Evolutionary conservation across 2,888 invertebrate genomes (phyloP), one percentile per base, ranked within the genome.

Genomic region (Trichopria drosophilae): DNA sequence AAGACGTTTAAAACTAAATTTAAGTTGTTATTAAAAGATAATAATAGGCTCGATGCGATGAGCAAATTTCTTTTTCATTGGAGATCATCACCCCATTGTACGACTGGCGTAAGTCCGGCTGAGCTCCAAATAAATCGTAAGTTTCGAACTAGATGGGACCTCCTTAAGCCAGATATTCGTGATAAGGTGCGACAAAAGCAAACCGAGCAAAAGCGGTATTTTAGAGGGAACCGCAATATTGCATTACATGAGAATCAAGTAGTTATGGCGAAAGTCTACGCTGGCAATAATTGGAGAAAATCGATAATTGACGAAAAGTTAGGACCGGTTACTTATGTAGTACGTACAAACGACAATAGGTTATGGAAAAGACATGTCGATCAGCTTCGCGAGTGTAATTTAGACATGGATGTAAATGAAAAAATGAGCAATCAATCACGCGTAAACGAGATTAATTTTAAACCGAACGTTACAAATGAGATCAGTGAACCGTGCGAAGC

Each of bases 331-430:
- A 48, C 57, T 5, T 59, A 53, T 43, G n/a, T 15, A 6, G 48
- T 57, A 7, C 15, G 88, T 0, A 86, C 85, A 70, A 86, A 89
- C 32, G 84, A 84, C 1, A 87, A 87, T 39, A 84, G 84, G 7
- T 84, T 84, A 2, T 89, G 87, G 23, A 85, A 86, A 77, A 88
- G 88, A 70, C 86, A 85, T 39, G 88, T 82, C 64, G 84, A 80
- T 57, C 87, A 84, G 12, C 13, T 55, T 9, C 32, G 28, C 13
- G 18, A 51, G 10, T 51, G 51, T 42, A 46, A 47, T 39, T 24
- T 39, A 13, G 3, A 34, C n/a, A 37, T n/a, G n/a, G n/a, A n/a
- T n/a, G n/a, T n/a, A n/a, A n/a, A n/a, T n/a, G n/a, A n/a, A n/a
- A n/a, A n/a, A n/a, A n/a, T n/a, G n/a, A n/a, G n/a, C n/a, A n/a